A percentile compares a stretch with the other conserved stretches of the same genome.
phyloP scores from a whole-genome alignment of 2,113 vertebrate genomes.

The Lepidothrix coronata region DNA sequence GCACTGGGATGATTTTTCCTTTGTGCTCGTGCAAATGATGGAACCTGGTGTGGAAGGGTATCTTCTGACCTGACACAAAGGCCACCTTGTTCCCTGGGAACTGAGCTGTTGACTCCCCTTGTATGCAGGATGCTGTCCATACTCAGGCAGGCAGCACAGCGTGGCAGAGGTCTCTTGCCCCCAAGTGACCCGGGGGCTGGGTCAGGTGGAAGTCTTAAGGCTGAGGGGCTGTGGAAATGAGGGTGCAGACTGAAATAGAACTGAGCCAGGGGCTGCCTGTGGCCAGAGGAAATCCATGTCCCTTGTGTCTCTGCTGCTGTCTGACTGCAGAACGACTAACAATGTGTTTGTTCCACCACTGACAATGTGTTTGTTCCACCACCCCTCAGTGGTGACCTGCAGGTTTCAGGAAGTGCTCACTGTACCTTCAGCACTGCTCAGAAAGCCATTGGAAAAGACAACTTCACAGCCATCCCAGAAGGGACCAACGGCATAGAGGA shows the following conservation, averaged over 20 bases:
- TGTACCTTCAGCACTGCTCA: slow-evolving; percentile 96
- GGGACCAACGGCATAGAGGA: slow-evolving; percentile 96
- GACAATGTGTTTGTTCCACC: neutral
- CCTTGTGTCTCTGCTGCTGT: neutral
- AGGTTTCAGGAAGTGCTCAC: slow-evolving; percentile 92
- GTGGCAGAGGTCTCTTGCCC: neutral
- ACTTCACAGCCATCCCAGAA: slow-evolving; percentile 96
- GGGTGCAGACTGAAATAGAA: neutral
- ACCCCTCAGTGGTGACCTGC: slow-evolving; percentile 88
- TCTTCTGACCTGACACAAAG: neutral
- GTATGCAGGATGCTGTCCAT: neutral
- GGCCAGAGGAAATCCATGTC: neutral
- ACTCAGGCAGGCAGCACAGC: fast-evolving
- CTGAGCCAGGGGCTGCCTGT: fast-evolving
- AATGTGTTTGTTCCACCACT: neutral
- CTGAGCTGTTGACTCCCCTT: neutral
- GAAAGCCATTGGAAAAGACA: slow-evolving; percentile 98
- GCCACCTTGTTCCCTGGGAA: neutral
- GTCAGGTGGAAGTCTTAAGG: neutral
- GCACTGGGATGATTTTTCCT: neutral
- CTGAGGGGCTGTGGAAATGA: neutral
- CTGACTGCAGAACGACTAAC: neutral
- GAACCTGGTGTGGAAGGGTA: neutral
- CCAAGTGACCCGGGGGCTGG: neutral
- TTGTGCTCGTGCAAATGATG: neutral